Base-by-base conservation (phyloP, 2,888 invertebrate genomes). In the Diplolepis rosae region DNA sequence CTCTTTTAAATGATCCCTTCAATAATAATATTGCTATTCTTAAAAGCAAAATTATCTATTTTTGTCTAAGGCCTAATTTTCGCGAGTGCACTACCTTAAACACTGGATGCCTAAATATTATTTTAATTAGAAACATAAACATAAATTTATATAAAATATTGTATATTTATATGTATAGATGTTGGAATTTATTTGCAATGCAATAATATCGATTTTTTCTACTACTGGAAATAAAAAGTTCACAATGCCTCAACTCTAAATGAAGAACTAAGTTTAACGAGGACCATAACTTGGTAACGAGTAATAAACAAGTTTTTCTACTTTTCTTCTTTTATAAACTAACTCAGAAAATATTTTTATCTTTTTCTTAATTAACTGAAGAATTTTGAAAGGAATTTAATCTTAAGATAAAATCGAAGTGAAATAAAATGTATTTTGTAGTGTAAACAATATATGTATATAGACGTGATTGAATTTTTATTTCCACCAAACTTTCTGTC, bases 161-260 rank as follows among this genome's bases (percentile, higher is more conserved):
- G n/a, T n/a, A n/a, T 30, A 30, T 1, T 6, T 30, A 30, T 30
- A 32, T 1, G 7, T 30, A 30, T 52, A 27, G 51, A 27, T 52
- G 7, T 28, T 27, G n/a, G 6, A 52, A 28, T 27, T 52, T n/a
- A 27, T 52, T 52, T 15, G 13, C n/a, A n/a, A 52, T 28, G 27
- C 24, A 50, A 28, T 45, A n/a, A 9, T 45, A 45, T 52, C 15
- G 28, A 15, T n/a, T 28, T n/a, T 28, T 4, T 52, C 28, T n/a
- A 52, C 45, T 18, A 45, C 18, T 56, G 42, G 30, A 39, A 28
- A 52, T 65, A 66, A 27, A 51, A 52, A 52, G 13, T 52, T 52
- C n/a, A n/a, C 24, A 27, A 52, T 52, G 28, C 27, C 28, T 52
- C n/a, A 27, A 7, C 51, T 52, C 28, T 52, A 28, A 52, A 52